Conservation (phyloP, 1,140 invertebrate genomes). For the Hydropsyche tenuis region DNA sequence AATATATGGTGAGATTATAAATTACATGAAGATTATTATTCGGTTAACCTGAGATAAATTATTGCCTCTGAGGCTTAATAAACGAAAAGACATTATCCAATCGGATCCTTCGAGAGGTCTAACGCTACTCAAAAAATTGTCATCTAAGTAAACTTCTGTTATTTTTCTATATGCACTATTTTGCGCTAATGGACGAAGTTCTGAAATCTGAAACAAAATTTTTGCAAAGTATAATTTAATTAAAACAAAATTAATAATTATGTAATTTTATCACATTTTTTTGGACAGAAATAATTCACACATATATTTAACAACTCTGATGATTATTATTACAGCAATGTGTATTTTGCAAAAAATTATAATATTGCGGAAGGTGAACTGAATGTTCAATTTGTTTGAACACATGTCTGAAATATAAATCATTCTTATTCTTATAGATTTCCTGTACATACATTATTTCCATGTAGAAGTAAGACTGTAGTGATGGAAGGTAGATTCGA, state of each 20-base stretch:
- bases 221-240: not conserved
- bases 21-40: not conserved
- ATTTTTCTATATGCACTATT: conserved; percentile 72
- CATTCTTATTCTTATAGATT: not conserved
- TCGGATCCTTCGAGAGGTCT: conserved; percentile 75
- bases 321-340: too few relatives aligned
- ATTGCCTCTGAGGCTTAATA: conserved; percentile 77
- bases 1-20: not conserved
- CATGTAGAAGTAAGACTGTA: conserved; percentile 62
- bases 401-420: not conserved
- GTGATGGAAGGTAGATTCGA: conserved; percentile 60
- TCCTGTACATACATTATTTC: conserved; percentile 61
- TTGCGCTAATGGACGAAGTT: conserved; percentile 67
- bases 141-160: conserved; percentile 76
- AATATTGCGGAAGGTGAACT: not conserved
- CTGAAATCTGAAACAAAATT: conserved; percentile 57
- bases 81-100: conserved; percentile 77
- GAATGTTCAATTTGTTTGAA: not conserved
- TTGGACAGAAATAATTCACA: too few relatives aligned
- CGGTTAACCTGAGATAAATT: conserved; percentile 70
- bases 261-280: too few relatives aligned
- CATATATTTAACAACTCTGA: too few relatives aligned
- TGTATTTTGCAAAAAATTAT: not conserved
- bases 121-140: conserved; percentile 75
- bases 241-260: not conserved